Evolutionary conservation across 1,140 invertebrate genomes (phyloP).

Genomic region (Zaprionus vittiger): DNA sequence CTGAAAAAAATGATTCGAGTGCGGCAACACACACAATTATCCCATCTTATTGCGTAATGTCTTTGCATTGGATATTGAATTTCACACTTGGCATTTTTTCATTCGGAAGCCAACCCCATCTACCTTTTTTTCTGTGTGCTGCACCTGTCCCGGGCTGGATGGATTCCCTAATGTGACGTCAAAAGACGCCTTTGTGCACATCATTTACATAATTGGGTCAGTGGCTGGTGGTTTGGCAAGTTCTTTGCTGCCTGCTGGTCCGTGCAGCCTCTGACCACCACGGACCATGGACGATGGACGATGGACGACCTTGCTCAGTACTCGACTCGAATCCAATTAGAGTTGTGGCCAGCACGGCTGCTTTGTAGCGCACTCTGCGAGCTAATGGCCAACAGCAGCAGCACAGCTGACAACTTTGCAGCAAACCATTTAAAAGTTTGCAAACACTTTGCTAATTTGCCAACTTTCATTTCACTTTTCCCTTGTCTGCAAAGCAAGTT

Average conservation of each 20-base stretch:
- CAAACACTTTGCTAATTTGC: constrained; percentile 55
- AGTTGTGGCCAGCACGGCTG: constrained; percentile 58
- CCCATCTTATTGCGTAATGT: constrained; percentile 63
- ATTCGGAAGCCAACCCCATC: background rate
- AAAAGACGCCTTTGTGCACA: constrained; percentile 33
- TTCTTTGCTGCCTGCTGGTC: constrained; percentile 13
- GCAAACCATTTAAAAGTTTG: constrained; percentile 50
- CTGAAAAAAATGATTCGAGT: constrained; percentile 49
- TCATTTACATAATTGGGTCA: constrained; percentile 77
- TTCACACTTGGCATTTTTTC: background rate
- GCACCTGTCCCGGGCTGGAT: constrained; percentile 9
- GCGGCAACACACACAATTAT: constrained; percentile 62
- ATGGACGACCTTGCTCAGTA: background rate
- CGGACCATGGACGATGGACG: background rate
- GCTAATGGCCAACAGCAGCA: constrained; percentile 51
- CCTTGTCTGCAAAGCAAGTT: constrained; percentile 17
- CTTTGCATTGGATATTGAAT: constrained; percentile 54
- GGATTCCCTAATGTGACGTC: constrained; percentile 22
- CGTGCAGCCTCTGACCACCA: constrained; percentile 1
- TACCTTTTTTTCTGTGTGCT: background rate
- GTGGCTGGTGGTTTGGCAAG: constrained; percentile 56
- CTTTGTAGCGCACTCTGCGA: constrained; percentile 64
- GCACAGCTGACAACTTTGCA: constrained; percentile 26
- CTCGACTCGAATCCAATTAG: constrained; percentile 56
- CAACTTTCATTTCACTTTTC: constrained; percentile 20